Percentiles rank a stretch among this genome's conserved stretches.
phyloP scores from a whole-genome alignment of 2,888 invertebrate genomes.

The Lasioglossum villosulum region DNA sequence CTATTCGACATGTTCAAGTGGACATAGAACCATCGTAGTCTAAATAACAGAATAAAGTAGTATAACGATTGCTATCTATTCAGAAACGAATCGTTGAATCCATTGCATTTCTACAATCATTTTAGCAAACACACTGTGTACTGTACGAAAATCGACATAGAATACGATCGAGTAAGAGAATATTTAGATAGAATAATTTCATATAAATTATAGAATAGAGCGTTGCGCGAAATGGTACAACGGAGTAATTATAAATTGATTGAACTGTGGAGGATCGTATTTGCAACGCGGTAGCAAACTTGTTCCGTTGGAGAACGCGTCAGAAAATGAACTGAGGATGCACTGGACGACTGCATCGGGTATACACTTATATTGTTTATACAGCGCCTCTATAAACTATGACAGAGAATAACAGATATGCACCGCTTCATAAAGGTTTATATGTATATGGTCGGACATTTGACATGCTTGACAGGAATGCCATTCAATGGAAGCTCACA shows the following conservation, averaged over 20 bases:
- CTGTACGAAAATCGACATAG: not conserved
- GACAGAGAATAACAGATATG: conserved; percentile 62
- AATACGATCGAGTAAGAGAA: not conserved
- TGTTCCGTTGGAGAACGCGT: conserved; percentile 39
- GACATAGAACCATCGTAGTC: not conserved
- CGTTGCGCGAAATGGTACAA: not conserved
- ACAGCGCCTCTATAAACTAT: conserved; percentile 53
- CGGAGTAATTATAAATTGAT: not conserved
- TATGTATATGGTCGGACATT: conserved; percentile 43
- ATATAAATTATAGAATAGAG: not conserved
- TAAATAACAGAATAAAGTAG: not conserved
- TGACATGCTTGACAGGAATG: conserved; percentile 47
- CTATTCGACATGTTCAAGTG: conserved; percentile 26
- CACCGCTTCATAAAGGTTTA: conserved; percentile 36
- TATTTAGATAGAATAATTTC: not conserved
- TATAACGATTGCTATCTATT: not conserved
- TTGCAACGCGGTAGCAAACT: conserved; percentile 1
- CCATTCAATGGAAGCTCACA: conserved; percentile 25
- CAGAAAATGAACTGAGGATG: conserved; percentile 51
- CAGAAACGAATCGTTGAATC: not conserved
- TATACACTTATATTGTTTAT: conserved; percentile 60
- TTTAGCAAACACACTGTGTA: not conserved
- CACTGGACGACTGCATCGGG: conserved; percentile 22
- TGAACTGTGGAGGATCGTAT: not conserved
- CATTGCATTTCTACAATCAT: too few relatives aligned